Evolutionary conservation across 1,140 invertebrate species (phyloP).

Genomic region (Tyrophagus putrescentiae): DNA sequence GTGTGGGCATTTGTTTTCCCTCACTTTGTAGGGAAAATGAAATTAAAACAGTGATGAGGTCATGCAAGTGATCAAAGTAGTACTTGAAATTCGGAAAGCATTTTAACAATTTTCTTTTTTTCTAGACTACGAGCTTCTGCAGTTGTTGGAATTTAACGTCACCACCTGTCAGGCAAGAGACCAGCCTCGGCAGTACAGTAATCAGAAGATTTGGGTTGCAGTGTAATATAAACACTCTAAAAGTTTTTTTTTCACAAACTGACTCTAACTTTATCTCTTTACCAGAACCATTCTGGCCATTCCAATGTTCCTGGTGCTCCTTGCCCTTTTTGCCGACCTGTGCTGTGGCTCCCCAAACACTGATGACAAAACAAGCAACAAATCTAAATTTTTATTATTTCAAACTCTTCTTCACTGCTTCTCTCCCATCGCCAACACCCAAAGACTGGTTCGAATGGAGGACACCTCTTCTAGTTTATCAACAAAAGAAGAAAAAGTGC

Average conservation of each 20-base stretch:
- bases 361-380: too few species aligned
- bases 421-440: background rate
- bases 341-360: too few species aligned
- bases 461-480: too few species aligned
- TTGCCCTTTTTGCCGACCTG: background rate
- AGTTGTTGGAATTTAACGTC: background rate
- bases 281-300: background rate
- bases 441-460: background rate
- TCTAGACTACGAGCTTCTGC: background rate
- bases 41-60: background rate
- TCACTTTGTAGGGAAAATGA: conserved; percentile 6
- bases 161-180: background rate
- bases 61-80: background rate
- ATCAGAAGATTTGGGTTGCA: background rate
- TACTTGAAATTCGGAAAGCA: background rate
- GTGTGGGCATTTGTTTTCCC: conserved; percentile 13
- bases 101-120: background rate
- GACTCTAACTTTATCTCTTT: too few species aligned
- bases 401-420: too few species aligned
- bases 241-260: background rate
- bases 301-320: background rate
- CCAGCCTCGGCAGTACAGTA: background rate
- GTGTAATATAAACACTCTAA: background rate
- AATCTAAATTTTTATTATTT: too few species aligned
- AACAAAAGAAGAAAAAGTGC: too few species aligned